Conservation (phyloP, 1,140 invertebrate genomes). For the Scaptomyza montana region DNA sequence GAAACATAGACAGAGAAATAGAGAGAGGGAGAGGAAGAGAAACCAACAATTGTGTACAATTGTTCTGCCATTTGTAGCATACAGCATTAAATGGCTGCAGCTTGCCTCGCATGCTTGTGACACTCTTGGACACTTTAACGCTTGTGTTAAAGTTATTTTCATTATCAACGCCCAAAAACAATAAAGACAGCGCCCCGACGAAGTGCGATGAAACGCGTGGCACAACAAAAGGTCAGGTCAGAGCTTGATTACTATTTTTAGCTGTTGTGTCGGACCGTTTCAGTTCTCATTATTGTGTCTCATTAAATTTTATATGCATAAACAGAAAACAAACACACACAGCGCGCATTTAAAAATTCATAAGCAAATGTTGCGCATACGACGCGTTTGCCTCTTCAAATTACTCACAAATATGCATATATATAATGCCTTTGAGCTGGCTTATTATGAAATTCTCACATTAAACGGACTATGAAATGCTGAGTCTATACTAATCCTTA, state of each 20-base stretch:
- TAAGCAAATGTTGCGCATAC: conserved; percentile 64
- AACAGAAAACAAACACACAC: conserved; percentile 29
- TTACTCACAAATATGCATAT: neutral
- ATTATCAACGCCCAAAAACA: conserved; percentile 26
- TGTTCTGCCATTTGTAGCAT: conserved; percentile 13
- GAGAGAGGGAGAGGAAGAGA: no score
- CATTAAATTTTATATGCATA: conserved; percentile 78
- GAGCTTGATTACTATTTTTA: conserved; percentile 65
- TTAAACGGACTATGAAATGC: conserved; percentile 5
- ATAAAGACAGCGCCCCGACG: conserved; percentile 17
- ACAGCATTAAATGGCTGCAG: conserved; percentile 16
- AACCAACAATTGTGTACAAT: conserved; percentile 26
- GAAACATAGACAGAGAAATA: neutral
- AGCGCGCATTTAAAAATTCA: conserved; percentile 61
- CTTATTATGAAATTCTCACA: conserved; percentile 10
- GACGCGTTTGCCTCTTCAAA: conserved; percentile 22
- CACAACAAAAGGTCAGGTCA: conserved; percentile 30
- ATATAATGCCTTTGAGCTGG: neutral
- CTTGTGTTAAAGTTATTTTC: conserved; percentile 28
- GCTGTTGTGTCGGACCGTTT: conserved; percentile 19
- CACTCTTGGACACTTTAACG: conserved; percentile 13
- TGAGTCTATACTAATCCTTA: neutral
- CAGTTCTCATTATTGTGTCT: conserved; percentile 70
- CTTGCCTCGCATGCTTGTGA: neutral
- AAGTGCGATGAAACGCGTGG: neutral